A percentile compares a stretch with the other conserved stretches of the same genome.
phyloP scores from a whole-genome alignment of 2,888 invertebrate genomes.

The Lysandra bellargus region DNA sequence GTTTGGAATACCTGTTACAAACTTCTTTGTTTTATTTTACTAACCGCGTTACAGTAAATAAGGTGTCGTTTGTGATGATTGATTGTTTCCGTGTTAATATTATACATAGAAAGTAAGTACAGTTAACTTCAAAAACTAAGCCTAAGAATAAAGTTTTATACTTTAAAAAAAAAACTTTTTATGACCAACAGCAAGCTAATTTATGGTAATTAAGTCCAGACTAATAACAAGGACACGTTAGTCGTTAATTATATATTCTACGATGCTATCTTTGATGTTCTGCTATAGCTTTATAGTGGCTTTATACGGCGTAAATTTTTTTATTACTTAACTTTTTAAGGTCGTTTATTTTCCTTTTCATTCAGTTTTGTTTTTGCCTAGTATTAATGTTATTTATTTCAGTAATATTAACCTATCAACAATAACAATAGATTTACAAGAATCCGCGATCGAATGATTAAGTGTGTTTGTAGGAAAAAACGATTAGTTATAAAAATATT shows the following conservation, averaged over 20 bases:
- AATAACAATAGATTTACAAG: too few relatives aligned
- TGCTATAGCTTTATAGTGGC: neutral
- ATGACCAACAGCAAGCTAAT: neutral
- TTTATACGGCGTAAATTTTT: neutral
- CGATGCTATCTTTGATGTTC: neutral
- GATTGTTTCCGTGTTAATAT: constrained; percentile 27
- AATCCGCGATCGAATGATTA: too few relatives aligned
- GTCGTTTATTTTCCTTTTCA: neutral
- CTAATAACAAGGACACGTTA: neutral
- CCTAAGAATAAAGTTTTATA: neutral
- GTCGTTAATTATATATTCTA: constrained; percentile 7
- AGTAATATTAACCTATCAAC: neutral
- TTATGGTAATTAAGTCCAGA: neutral
- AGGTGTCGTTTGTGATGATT: constrained; percentile 22
- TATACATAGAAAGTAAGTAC: constrained; percentile 17
- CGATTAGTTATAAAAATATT: too few relatives aligned
- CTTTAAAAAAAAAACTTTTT: neutral
- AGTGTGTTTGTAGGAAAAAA: too few relatives aligned
- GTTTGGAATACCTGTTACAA: neutral
- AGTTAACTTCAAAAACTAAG: neutral
- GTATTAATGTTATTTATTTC: neutral
- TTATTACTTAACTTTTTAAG: neutral
- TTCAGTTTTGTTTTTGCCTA: neutral
- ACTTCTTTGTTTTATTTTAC: constrained; percentile 16
- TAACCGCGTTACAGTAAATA: constrained; percentile 8